A percentile compares a stretch with the other conserved stretches of the same genome.
Conservation (phyloP, 2,113 vertebrate genomes). For the Nothoprocta pentlandii region DNA sequence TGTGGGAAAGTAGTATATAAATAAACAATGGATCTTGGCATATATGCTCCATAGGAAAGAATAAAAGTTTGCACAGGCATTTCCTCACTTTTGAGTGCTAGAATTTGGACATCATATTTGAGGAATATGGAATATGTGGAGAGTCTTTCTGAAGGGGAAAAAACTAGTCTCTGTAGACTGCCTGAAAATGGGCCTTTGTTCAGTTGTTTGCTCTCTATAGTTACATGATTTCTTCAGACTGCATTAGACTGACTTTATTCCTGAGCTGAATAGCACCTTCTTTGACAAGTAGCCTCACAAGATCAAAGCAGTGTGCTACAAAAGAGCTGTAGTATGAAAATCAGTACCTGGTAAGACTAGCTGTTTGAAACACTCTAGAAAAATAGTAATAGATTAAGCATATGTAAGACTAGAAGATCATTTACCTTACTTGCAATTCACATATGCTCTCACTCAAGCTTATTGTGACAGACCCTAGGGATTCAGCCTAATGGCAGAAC, state of each 20-base stretch:
- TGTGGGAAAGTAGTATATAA: background rate
- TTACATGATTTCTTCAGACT: background rate
- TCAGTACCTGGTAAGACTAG: background rate
- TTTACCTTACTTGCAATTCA: slow-evolving; percentile 20
- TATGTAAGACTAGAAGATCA: background rate
- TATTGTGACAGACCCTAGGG: background rate
- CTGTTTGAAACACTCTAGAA: background rate
- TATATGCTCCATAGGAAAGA: background rate
- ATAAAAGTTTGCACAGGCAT: background rate
- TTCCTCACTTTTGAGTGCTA: background rate
- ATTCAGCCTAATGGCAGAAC: slow-evolving; percentile 1
- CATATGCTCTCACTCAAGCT: background rate
- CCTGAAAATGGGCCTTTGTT: background rate
- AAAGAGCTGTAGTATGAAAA: background rate
- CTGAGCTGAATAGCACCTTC: background rate
- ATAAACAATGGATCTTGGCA: background rate
- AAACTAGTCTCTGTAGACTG: background rate
- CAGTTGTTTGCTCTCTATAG: background rate
- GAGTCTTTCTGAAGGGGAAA: background rate
- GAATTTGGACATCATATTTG: background rate
- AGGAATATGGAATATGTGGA: background rate
- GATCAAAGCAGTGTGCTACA: background rate
- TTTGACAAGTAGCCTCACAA: background rate
- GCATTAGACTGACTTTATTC: background rate
- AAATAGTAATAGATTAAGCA: slow-evolving; percentile 5